Evolutionary conservation across 2,113 vertebrate genomes (phyloP), one percentile per base, ranked within the genome.

Genomic region (Arenaria interpres): DNA sequence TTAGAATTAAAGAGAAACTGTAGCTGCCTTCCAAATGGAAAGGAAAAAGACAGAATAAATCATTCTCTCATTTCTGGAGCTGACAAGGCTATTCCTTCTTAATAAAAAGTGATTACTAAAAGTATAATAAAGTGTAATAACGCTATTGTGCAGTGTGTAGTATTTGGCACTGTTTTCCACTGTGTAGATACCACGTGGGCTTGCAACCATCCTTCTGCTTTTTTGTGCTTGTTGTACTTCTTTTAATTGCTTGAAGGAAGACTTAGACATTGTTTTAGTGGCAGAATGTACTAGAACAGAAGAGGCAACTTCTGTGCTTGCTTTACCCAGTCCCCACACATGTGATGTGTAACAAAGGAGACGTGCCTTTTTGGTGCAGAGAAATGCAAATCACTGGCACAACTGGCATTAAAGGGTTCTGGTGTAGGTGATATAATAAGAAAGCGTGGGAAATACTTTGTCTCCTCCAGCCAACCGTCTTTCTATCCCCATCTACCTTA

Each of bases 361-460:
- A 56, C 4, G 7, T 43, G 19, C 30, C 12, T 82, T 91, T 95
- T 94, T 4, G 16, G 37, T 85, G 76, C 73, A 43, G 9, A 53
- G 37, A 67, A 67, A 56, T 85, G 50, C 63, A 91, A 95, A 76
- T 91, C 59, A 64, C 62, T 85, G 39, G 39, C 41, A 84, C 15
- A 94, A 73, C 15, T 74, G 80, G 32, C n/a, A 67, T 80, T 78
- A 88, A 91, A 94, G 39, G 24, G 14, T 87, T 96, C n/a, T 89
- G 45, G 41, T 88, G 56, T 56, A 74, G 57, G 17, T 67, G 27
- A 62, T 83, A 59, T 59, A 63, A 27, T 81, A 92, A 83, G 45
- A 63, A 94, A 76, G 13, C 1, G 9, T 19, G 19, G 50, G 30
- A 87, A 75, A 73, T 68, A 28, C 21, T 11, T 2, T 17, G 3